These are phyloP conservation scores for Tipula unca DNA, from an alignment of 2,888 invertebrate genomes.

Conservation along the genomic window DNA sequence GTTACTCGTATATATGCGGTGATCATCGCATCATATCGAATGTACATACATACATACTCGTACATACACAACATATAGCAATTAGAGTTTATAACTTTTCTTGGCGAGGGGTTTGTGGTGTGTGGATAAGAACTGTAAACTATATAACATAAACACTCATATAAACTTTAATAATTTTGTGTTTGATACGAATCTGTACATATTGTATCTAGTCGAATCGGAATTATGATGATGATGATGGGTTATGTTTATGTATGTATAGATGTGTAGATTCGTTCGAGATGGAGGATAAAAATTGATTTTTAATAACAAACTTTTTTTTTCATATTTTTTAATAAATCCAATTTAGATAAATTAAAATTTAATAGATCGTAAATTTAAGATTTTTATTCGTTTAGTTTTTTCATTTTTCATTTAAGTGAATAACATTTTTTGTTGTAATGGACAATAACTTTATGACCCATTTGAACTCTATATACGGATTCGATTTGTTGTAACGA, in stretches of 20 bases:
- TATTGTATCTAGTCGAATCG: not conserved
- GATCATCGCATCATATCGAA: too few relatives aligned
- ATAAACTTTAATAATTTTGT: not conserved
- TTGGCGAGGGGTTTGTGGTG: not conserved
- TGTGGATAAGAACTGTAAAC: not conserved
- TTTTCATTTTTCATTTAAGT: not conserved
- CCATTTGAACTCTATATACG: not conserved
- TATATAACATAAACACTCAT: not conserved
- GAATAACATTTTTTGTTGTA: not conserved
- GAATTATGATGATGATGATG: not conserved
- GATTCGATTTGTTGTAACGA: not conserved
- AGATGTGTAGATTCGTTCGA: not conserved
- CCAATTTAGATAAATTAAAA: slow-evolving; percentile 8
- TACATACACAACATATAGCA: not conserved
- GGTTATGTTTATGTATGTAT: not conserved
- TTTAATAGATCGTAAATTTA: not conserved
- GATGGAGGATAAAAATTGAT: not conserved
- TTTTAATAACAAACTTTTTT: not conserved
- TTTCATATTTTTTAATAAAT: not conserved
- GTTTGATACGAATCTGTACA: not conserved
- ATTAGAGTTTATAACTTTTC: not conserved
- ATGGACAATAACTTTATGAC: not conserved
- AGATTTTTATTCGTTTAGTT: not conserved
- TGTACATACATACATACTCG: not conserved
- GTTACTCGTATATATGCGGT: not conserved